These are phyloP conservation scores for Ctenoplectra terminalis DNA, from an alignment of 1,140 invertebrate species.

Conservation along the genomic window DNA sequence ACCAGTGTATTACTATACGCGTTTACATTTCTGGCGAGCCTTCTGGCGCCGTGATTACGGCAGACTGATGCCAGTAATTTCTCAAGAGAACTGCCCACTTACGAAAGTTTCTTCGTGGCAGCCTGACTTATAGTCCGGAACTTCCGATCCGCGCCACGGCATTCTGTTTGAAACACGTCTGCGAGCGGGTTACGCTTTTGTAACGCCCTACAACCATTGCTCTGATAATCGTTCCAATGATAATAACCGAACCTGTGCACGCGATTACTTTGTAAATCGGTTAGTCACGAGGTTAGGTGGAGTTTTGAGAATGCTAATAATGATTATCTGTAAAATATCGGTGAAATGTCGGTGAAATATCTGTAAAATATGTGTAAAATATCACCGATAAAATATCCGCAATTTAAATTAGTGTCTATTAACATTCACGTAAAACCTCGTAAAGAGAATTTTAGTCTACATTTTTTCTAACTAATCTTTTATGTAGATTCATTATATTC, in stretches of 20 bases:
- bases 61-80: constrained; percentile 67
- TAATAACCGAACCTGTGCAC: constrained; percentile 4
- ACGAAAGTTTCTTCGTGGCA: constrained; percentile 62
- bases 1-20: constrained; percentile 57
- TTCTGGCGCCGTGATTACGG: constrained; percentile 64
- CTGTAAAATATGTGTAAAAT: too few relatives aligned
- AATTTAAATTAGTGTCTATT: too few relatives aligned
- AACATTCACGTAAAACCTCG: too few relatives aligned
- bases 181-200: neutral
- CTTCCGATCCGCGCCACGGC: constrained; percentile 23
- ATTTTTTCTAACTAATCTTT: too few relatives aligned
- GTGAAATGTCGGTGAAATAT: neutral
- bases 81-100: constrained; percentile 69
- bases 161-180: neutral
- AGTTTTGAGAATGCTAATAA: neutral
- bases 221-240: constrained; percentile 29
- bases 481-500: too few relatives aligned
- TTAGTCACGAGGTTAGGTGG: neutral
- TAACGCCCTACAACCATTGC: neutral
- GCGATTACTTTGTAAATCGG: neutral
- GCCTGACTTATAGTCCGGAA: constrained; percentile 57
- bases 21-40: constrained; percentile 63
- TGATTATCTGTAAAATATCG: neutral
- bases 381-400: too few relatives aligned
- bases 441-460: too few relatives aligned